Percentiles rank a stretch among this genome's conserved stretches.
phyloP scores from a whole-genome alignment of 2,113 vertebrate species.

The Myotis brandtii region DNA sequence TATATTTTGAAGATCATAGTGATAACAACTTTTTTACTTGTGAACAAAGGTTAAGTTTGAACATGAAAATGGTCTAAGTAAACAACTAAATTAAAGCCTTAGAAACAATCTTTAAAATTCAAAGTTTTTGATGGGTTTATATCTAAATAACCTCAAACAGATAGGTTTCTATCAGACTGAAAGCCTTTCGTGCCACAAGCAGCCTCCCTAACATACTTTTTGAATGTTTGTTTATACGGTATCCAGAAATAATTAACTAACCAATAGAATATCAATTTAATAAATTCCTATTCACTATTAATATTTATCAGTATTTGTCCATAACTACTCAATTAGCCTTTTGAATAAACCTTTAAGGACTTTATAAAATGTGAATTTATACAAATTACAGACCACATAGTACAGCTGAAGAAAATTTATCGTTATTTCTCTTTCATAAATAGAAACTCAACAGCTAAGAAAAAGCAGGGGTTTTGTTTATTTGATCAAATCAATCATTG shows the following conservation, averaged over 20 bases:
- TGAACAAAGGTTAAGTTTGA: neutral
- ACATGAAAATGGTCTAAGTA: constrained; percentile 51
- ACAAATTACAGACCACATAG: neutral
- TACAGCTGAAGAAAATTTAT: neutral
- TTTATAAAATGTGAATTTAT: neutral
- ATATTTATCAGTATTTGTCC: constrained; percentile 9
- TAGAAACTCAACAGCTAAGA: neutral
- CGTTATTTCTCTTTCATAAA: constrained; percentile 43
- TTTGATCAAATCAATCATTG: constrained; percentile 3
- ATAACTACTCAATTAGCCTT: neutral
- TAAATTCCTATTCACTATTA: neutral
- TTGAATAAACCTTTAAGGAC: neutral
- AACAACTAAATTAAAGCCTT: neutral
- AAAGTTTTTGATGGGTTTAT: constrained; percentile 2
- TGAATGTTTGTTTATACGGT: neutral
- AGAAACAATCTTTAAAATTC: neutral
- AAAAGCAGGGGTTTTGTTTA: constrained; percentile 16
- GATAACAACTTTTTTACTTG: constrained; percentile 23
- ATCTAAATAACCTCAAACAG: neutral
- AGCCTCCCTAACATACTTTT: neutral
- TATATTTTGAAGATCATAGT: constrained; percentile 28
- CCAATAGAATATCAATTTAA: neutral
- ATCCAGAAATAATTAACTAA: constrained; percentile 37
- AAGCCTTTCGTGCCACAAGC: neutral
- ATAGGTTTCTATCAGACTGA: neutral